Base-by-base conservation (phyloP, 2,888 invertebrate species). In the Chrysodeixis includens region DNA sequence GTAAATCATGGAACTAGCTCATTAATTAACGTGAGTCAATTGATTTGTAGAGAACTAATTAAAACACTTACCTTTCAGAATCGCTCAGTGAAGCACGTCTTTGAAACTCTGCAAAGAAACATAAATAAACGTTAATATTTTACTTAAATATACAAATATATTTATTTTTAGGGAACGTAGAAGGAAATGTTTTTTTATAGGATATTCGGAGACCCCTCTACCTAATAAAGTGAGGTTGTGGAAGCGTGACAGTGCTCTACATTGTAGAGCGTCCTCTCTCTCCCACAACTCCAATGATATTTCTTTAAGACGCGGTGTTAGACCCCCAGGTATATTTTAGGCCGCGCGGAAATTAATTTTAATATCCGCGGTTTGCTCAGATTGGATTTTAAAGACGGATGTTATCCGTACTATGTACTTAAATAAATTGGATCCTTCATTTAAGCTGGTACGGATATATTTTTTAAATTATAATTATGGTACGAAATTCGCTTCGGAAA, bases 341-440 rank as follows among this genome's bases (percentile, higher is more conserved):
- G 62, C 64, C 67, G 74, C 69, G 69, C 76, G 83, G 76, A 85
- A 85, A 87, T 85, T 84, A 83, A 85, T 87, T 82, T 86, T 83
- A 78, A 80, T 81, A 78, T 71, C 78, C 82, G 68, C 72, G 71
- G 67, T 74, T 75, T 78, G 61, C 51, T 61, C 63, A 68, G 66
- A 76, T 76, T 76, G 71, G 71, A 64, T 77, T 74, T 74, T 64
- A 66, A 61, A 66, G 56, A 66, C 57, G 56, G 69, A 56, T 65
- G 52, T 63, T 62, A 54, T 52, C 35, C 32, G 56, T 52, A 49
- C 60, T 60, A 61, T 20, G 51, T 57, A 61, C 55, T 62, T 66
- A 66, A 55, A 59, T 51, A 56, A 76, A 74, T 67, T 64, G 66
- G 58, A 57, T 61, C 44, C 52, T 59, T 1, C 46, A 65, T 74